Base-by-base conservation (phyloP, 2,888 invertebrate genomes). In the Coleophora flavipennella region DNA sequence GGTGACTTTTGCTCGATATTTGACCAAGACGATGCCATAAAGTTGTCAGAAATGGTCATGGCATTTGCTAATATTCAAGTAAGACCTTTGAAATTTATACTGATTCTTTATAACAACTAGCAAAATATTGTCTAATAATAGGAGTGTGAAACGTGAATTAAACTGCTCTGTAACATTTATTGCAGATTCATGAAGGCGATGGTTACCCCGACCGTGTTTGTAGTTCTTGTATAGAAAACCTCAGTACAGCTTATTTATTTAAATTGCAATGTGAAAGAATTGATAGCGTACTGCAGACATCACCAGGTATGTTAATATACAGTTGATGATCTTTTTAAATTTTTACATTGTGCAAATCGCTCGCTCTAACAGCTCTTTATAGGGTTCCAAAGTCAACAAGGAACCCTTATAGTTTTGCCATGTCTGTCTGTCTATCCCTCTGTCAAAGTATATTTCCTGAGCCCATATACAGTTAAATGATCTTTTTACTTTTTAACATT, bases 1-100 rank as follows among this genome's bases (percentile, higher is more conserved):
- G 84, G 84, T 8, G 83, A 81, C 48, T 84, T 84, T 46, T 79
- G 83, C 58, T 83, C 84, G 35, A 81, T 84, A 50, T 84, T 73
- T 51, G 81, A 83, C 45, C 76, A 80, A 64, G 84, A 83, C 67
- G 81, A 83, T 48, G 68, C 75, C 6, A 70, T 78, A 29, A 80
- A 67, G 46, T 54, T 84, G 43, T 83, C 83, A 7, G 83, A 83
- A 39, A 84, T 84, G 84, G 81, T 83, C 41, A 84, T 83, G 84
- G 67, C 81, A 31, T 81, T 83, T 60, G 69, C 78, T 13, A 69
- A 67, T 45, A 62, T 84, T 43, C 65, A 73, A 51, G 83, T 83
- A 59, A 62, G 67, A 20, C 20, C 20, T 20, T 4, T 20, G 20
- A 20, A 20, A 20, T 20, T 6, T 20, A 20, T 20, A 6, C 20